Evolutionary conservation across 2,113 vertebrate genomes (phyloP), one percentile per base, ranked within the genome.

Genomic region (Boulengeromyrus knoepffleri): DNA sequence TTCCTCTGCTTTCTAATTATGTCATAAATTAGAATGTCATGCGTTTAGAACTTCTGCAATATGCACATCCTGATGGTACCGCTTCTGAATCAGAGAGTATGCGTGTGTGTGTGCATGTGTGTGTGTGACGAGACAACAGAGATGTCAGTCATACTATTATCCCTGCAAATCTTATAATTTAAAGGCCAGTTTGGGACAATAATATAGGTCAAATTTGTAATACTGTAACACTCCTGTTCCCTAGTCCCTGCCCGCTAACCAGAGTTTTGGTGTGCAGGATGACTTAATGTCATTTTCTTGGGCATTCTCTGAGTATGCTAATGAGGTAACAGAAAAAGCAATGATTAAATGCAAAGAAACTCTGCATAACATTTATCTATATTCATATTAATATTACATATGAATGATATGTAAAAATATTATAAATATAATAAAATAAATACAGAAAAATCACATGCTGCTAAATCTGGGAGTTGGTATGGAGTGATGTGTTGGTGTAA

Each of bases 1-100:
- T 95, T 96, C 95, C 94, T 94, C 94, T 94, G 95, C 94, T 95
- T 62, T 62, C 87, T 96, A 96, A 96, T 96, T 96, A 96, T 95
- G 94, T 94, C 95, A 93, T 93, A 92, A 94, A 96, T 94, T 94
- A 95, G 93, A 94, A 95, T 88, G 86, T 56, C 86, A 53, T 56
- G 86, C 47, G 24, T 87, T 66, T 88, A 88, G 93, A 94, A 95
- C 93, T 95, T 93, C 91, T 91, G 90, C 90, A 93, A 90, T 92
- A 90, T 90, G 84, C 90, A 36, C 17, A 45, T 31, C 45, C 58
- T 74, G 58, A 83, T 62, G 80, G 50, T 47, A 31, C 52, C 70
- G 85, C 12, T 80, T 83, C 42, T 49, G 15, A 49, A 90, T 89
- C 2, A 42, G 91, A 90, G 93, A 91, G 87, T 90, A 89, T 50